These are phyloP conservation scores for Poecile montanus DNA, from an alignment of 2,797 vertebrate species.

Conservation along the genomic window DNA sequence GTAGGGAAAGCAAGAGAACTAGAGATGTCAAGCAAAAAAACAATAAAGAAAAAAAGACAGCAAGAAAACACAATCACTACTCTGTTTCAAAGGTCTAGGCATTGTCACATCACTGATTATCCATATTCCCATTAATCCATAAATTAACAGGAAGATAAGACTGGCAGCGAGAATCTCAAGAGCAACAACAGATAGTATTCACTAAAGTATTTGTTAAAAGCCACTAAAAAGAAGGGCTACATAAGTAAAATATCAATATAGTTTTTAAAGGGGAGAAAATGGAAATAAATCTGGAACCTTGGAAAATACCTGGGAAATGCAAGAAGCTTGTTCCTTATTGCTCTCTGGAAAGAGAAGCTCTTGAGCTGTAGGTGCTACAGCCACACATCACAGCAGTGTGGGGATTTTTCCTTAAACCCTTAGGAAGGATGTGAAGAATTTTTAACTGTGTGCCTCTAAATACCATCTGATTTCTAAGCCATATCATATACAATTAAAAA, in stretches of 20 bases:
- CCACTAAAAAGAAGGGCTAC: background rate
- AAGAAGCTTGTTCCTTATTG: background rate
- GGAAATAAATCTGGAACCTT: background rate
- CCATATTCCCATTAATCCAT: background rate
- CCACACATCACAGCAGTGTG: background rate
- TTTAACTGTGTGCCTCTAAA: background rate
- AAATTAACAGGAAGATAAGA: background rate
- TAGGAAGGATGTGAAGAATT: background rate
- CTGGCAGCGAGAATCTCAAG: background rate
- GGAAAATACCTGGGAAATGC: background rate
- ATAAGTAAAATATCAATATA: background rate
- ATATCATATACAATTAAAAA: background rate
- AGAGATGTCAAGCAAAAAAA: background rate
- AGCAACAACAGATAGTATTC: fast-evolving
- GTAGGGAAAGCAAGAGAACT: background rate
- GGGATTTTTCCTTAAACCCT: background rate
- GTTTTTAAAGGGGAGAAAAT: background rate
- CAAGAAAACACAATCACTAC: background rate
- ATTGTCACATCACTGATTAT: background rate
- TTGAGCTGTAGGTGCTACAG: background rate
- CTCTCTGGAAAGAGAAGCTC: background rate
- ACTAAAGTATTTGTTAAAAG: background rate
- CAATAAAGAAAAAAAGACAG: background rate
- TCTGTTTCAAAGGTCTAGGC: background rate
- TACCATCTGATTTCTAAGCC: background rate